phyloP scores from a whole-genome alignment of 2,113 vertebrate genomes.

The Muntiacus reevesi region DNA sequence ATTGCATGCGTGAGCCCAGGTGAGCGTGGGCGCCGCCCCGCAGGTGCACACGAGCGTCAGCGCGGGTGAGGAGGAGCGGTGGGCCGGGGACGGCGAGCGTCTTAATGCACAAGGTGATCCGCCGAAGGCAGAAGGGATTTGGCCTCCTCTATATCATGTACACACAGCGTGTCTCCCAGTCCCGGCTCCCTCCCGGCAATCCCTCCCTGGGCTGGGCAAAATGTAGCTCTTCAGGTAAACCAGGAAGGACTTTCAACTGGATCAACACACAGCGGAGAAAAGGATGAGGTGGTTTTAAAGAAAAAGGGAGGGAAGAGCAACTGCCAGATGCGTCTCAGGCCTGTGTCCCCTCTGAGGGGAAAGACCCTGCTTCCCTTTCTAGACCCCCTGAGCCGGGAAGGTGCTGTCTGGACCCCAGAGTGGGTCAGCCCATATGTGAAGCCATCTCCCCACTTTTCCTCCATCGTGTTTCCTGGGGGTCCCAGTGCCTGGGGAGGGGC shows the following conservation, averaged over 20 bases:
- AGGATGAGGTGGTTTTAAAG: background rate
- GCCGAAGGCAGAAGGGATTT: background rate
- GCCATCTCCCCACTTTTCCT: background rate
- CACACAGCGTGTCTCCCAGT: background rate
- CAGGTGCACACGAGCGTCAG: background rate
- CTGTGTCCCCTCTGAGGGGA: background rate
- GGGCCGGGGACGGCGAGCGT: background rate
- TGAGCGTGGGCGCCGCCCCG: accelerated
- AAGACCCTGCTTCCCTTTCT: background rate
- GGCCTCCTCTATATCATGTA: background rate
- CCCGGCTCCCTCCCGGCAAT: background rate
- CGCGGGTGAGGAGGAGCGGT: background rate
- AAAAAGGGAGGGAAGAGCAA: background rate
- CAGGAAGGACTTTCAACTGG: slow-evolving; percentile 4
- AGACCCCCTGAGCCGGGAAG: background rate
- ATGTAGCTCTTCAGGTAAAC: background rate
- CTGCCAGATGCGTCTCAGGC: background rate
- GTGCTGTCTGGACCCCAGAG: background rate
- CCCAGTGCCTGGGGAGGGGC: background rate
- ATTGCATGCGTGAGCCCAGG: background rate
- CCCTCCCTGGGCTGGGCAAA: background rate
- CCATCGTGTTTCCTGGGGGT: too few relatives aligned
- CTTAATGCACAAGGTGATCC: background rate
- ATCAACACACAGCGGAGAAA: background rate
- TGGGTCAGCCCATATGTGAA: background rate